Percentiles rank a stretch among this genome's conserved stretches.
Evolutionary conservation across 1,140 invertebrate genomes (phyloP).

Genomic region (Neuroterus valhalla): DNA sequence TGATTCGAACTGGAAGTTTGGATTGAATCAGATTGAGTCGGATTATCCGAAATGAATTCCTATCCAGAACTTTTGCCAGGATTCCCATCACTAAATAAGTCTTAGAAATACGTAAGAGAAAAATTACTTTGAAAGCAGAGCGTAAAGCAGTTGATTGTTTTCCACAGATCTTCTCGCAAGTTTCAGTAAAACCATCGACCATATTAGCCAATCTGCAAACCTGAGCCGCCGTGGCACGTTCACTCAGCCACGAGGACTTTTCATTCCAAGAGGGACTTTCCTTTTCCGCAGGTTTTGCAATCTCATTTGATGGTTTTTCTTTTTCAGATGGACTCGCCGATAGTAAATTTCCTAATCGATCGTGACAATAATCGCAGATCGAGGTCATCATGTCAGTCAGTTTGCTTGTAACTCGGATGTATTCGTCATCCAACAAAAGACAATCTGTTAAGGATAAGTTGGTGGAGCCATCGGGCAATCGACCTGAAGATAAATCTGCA

Average conservation of each 20-base stretch:
- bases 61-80: too few relatives aligned
- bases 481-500: constrained; percentile 78
- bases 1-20: too few relatives aligned
- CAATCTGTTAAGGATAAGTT: constrained; percentile 76
- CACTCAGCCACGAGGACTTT: constrained; percentile 74
- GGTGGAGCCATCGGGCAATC: constrained; percentile 60
- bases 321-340: constrained; percentile 84
- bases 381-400: constrained; percentile 85
- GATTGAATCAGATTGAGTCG: too few relatives aligned
- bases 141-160: constrained; percentile 86
- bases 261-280: constrained; percentile 62
- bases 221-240: constrained; percentile 82
- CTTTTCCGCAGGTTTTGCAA: constrained; percentile 59
- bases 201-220: constrained; percentile 86
- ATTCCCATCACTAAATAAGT: too few relatives aligned
- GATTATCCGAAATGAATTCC: too few relatives aligned
- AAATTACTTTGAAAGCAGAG: constrained; percentile 85
- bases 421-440: constrained; percentile 83
- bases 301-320: constrained; percentile 69
- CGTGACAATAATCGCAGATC: constrained; percentile 94
- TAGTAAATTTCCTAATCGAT: constrained; percentile 90
- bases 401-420: constrained; percentile 80
- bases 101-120: neutral
- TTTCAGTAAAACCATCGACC: constrained; percentile 86
- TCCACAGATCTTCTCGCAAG: constrained; percentile 87